Base-by-base conservation (phyloP, 1,140 invertebrate species). In the Pogonomyrmex californicus region DNA sequence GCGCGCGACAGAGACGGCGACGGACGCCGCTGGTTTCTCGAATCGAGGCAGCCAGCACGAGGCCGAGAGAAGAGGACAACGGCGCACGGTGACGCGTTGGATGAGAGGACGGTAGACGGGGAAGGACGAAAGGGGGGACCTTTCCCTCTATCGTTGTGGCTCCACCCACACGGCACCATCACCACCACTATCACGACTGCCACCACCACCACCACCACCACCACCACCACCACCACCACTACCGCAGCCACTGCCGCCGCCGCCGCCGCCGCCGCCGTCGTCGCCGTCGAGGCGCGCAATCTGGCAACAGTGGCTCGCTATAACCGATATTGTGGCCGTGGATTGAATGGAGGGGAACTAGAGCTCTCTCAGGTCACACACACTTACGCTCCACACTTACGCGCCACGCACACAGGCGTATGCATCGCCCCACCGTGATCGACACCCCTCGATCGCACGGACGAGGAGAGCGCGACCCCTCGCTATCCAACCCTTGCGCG, bases 281-380 rank as follows among this genome's bases (percentile, higher is more conserved):
- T 68, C 86, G 78, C 36, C 73, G 85, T 71, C 65, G 87, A 86
- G 88, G 85, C 90, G 88, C 92, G 91, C 94, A 94, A 94, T 94
- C 93, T 94, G 94, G 94, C 94, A 95, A 95, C 94, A 94, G 92
- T 94, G 94, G 93, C 91, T 92, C 90, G 93, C 93, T 95, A 95
- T 95, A 94, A 95, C 94, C 94, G 94, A 95, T 95, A 95, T 95
- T 94, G 94, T 95, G 94, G 93, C 94, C 91, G 94, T 94, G 93
- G 92, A 94, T 94, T 93, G 93, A 94, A 95, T 93, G 94, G 94
- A 94, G 94, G 94, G 94, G 94, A 94, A 95, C 93, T 94, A 93
- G 79, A 73, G 93, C 93, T 81, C 44, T 68, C 38, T 94, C 94
- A 92, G 94, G 92, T 94, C 93, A 94, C 94, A 93, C 91, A 68